Percentiles rank a stretch among this genome's conserved stretches.
Conservation (phyloP, 1,140 invertebrate genomes). For the Harlomillsia oculata region DNA sequence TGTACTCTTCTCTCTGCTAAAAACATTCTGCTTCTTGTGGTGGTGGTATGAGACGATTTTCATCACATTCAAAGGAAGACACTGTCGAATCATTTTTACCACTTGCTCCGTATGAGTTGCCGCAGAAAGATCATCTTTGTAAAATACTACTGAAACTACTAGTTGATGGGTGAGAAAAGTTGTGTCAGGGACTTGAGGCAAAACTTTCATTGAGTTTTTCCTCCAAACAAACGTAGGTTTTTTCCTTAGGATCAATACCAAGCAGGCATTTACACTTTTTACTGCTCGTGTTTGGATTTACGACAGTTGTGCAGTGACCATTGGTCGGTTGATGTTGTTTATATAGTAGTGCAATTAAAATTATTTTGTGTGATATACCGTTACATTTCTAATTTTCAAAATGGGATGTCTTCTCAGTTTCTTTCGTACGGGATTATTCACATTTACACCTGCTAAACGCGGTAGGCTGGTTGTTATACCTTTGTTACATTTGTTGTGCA, state of each 20-base stretch:
- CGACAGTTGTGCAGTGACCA: not conserved
- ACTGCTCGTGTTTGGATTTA: not conserved
- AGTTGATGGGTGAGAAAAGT: too few species aligned
- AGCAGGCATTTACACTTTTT: not conserved
- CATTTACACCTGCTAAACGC: not conserved
- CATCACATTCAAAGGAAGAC: too few species aligned
- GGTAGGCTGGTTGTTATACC: not conserved
- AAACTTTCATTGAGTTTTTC: too few species aligned
- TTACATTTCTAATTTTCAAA: not conserved
- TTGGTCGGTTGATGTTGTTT: not conserved
- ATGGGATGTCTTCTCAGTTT: slow-evolving; percentile 25
- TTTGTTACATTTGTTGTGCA: not conserved
- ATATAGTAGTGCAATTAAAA: not conserved
- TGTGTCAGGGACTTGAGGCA: too few species aligned
- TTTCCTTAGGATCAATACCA: not conserved
- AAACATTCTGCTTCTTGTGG: not conserved
- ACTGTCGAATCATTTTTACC: too few species aligned
- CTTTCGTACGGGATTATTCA: slow-evolving; percentile 16
- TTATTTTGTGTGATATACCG: too few species aligned
- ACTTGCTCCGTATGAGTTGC: too few species aligned
- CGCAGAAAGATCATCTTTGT: not conserved
- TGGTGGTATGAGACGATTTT: too few species aligned
- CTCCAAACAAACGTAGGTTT: not conserved
- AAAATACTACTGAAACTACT: too few species aligned
- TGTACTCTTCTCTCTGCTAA: not conserved